These are phyloP conservation scores for Diplodus puntazzo DNA, from an alignment of 2,797 vertebrate species.

Conservation along the genomic window DNA sequence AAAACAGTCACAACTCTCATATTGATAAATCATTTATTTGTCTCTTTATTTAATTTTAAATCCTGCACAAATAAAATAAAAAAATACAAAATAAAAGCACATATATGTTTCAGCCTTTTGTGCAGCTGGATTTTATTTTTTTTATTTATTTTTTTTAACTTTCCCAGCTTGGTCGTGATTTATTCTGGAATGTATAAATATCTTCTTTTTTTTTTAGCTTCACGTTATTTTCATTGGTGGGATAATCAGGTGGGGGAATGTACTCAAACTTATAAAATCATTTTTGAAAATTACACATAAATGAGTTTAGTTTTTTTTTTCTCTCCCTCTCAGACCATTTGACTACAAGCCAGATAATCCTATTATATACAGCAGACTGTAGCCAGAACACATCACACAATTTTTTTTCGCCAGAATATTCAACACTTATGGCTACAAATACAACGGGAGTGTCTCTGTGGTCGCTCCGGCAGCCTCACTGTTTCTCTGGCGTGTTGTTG, in stretches of 20 bases:
- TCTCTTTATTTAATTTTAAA: slow-evolving; percentile 11
- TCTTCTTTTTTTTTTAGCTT: slow-evolving; percentile 22
- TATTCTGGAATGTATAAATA: slow-evolving; percentile 55
- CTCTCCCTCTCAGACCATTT: slow-evolving; percentile 41
- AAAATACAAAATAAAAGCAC: slow-evolving; percentile 21
- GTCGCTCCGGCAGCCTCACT: slow-evolving; percentile 79
- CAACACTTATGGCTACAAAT: slow-evolving; percentile 82
- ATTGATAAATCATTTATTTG: slow-evolving; percentile 21
- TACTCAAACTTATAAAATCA: slow-evolving; percentile 65
- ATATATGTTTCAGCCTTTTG: slow-evolving; percentile 1
- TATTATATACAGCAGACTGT: slow-evolving; percentile 74
- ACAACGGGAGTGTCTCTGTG: slow-evolving; percentile 56
- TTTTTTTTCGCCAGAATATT: slow-evolving; percentile 62
- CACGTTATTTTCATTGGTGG: slow-evolving; percentile 27
- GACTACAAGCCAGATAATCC: slow-evolving; percentile 69
- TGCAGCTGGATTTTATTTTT: slow-evolving; percentile 16
- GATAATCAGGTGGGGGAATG: slow-evolving; percentile 20
- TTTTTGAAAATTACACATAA: slow-evolving; percentile 62
- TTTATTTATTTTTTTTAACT: slow-evolving; percentile 13
- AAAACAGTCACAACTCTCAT: slow-evolving; percentile 9
- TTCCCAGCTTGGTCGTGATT: slow-evolving; percentile 28
- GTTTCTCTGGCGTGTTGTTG: slow-evolving; percentile 96
- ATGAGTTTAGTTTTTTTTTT: slow-evolving; percentile 43
- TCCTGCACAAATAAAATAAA: slow-evolving; percentile 21
- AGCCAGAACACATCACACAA: slow-evolving; percentile 73